Base-by-base conservation (phyloP, 2,797 vertebrate genomes). In the Streptopelia turtur region DNA sequence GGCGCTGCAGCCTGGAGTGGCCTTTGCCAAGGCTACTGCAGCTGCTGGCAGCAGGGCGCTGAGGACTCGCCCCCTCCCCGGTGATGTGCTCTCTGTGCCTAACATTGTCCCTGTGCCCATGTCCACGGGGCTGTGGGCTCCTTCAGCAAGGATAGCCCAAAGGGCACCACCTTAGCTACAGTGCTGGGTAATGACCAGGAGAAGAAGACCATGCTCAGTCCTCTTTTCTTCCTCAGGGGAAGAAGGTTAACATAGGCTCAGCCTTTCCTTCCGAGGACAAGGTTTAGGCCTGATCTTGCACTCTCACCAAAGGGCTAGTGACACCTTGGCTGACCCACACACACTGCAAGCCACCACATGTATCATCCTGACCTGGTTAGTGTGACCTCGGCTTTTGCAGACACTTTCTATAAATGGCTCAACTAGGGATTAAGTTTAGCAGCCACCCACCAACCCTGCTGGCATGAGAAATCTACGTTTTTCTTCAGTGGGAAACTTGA, bases 331-430 rank as follows among this genome's bases (percentile, higher is more conserved):
- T 17, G 25, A 8, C 20, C 53, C 41, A 2, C 7, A 1, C 6
- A 15, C 14, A 0, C 14, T 4, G 16, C 24, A 13, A 27, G n/a
- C 27, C 43, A 0, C 11, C 2, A 0, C 3, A 1, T 7, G 0
- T 15, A 5, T 10, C 0, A 1, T 68, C 69, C 56, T 0, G 3
- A 5, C 7, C 22, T 0, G 0, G 7, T 25, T 13, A 53, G 33
- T 39, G 33, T 35, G 25, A 78, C 70, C 33, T 50, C 55, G 41
- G 45, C 37, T 16, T 39, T 31, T 30, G n/a, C 68, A 37, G 28
- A 17, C 2, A 0, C 41, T 20, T 52, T 37, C n/a, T 50, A 23
- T 47, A 25, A 28, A 43, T 4, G 13, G 28, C 52, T 74, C 57
- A 30, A 3, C 24, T 5, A 22, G 11, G 6, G 57, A 27, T 71